Conservation (phyloP, 2,113 vertebrate genomes). For the Melospiza georgiana region DNA sequence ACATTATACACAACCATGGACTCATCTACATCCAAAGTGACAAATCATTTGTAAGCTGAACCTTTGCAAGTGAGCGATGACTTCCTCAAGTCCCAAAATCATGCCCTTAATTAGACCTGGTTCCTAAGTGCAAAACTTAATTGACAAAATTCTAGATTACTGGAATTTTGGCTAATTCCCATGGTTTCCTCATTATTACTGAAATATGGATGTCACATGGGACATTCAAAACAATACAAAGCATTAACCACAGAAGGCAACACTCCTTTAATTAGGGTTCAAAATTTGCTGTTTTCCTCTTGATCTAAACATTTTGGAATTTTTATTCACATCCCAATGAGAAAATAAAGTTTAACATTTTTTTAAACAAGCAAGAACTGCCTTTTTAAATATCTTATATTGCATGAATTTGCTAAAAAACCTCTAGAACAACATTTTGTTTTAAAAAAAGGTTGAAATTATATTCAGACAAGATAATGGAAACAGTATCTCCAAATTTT, state of each 20-base stretch:
- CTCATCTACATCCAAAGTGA: neutral
- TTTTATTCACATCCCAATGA: neutral
- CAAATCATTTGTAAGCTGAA: neutral
- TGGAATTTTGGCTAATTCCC: neutral
- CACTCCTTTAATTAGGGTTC: neutral
- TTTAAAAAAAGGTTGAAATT: rapidly evolving
- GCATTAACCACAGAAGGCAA: neutral
- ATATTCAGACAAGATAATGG: neutral
- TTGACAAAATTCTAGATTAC: neutral
- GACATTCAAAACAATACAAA: neutral
- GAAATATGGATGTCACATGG: neutral
- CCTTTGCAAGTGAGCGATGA: neutral
- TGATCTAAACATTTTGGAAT: neutral
- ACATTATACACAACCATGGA: neutral
- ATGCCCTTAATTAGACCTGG: neutral
- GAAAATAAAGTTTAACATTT: neutral
- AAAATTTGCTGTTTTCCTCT: neutral
- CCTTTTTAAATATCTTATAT: neutral
- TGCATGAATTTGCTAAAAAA: neutral
- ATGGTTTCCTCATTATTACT: neutral
- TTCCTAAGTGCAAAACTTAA: neutral
- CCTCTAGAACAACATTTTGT: neutral
- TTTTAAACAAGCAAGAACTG: neutral
- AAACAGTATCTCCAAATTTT: neutral
- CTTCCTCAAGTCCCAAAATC: neutral